phyloP scores from a whole-genome alignment of 1,140 invertebrate species.

The Trichoplusia ni region DNA sequence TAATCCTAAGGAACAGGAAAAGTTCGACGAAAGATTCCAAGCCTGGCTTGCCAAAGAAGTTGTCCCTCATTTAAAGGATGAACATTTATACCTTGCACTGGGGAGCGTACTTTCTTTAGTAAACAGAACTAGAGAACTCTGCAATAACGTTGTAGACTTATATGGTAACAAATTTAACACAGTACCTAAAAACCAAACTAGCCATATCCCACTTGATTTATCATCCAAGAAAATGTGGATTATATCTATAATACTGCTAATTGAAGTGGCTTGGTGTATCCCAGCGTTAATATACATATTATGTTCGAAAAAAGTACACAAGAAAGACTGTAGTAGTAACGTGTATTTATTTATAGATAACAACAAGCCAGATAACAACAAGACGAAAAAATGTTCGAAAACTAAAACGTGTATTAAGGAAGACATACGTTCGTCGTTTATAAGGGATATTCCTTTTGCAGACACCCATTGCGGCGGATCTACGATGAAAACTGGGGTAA shows the following conservation, averaged over 20 bases:
- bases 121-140: slow-evolving; percentile 49
- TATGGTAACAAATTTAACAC: background rate
- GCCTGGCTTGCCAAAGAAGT: slow-evolving; percentile 56
- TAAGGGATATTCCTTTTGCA: too few relatives aligned
- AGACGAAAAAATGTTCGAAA: background rate
- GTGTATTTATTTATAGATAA: slow-evolving; percentile 30
- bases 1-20: slow-evolving; percentile 24
- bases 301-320: slow-evolving; percentile 36
- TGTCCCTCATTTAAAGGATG: slow-evolving; percentile 62
- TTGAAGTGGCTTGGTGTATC: slow-evolving; percentile 69
- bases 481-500: too few relatives aligned
- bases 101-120: slow-evolving; percentile 56
- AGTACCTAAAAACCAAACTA: background rate
- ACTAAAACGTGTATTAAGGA: background rate
- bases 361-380: slow-evolving; percentile 1
- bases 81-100: slow-evolving; percentile 59
- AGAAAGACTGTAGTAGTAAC: slow-evolving; percentile 31
- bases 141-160: slow-evolving; percentile 28
- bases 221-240: slow-evolving; percentile 56
- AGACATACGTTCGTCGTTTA: too few relatives aligned
- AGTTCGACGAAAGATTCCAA: slow-evolving; percentile 63
- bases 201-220: background rate
- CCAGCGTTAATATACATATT: slow-evolving; percentile 54
- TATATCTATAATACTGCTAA: slow-evolving; percentile 52
- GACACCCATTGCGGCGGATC: background rate